Evolutionary conservation across 2,797 vertebrate genomes (phyloP).

Genomic region (Anabacerthia variegaticeps): DNA sequence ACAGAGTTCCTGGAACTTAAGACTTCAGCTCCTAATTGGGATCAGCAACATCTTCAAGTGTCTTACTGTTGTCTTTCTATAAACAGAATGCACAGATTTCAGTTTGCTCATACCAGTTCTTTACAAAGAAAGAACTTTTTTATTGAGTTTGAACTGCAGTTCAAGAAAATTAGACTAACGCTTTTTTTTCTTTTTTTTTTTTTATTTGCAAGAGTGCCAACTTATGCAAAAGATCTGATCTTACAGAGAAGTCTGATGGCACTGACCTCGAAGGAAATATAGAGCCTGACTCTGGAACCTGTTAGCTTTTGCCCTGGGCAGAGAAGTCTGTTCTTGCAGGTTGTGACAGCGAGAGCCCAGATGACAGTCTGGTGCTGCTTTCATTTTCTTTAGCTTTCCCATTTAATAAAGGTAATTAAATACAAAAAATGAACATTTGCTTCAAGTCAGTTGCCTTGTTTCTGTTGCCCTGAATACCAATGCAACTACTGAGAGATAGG

Average conservation of each 20-base stretch:
- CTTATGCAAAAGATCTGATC: background rate
- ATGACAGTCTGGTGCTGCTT: background rate
- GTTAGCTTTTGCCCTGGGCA: background rate
- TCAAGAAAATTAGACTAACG: background rate
- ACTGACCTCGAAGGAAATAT: background rate
- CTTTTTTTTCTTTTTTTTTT: background rate
- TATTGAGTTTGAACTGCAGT: background rate
- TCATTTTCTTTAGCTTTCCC: conserved; percentile 7
- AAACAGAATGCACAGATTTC: background rate
- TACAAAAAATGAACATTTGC: conserved; percentile 11
- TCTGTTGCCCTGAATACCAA: conserved; percentile 8
- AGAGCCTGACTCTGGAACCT: background rate
- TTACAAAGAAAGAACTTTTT: background rate
- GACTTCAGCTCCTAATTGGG: background rate
- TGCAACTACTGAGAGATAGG: background rate
- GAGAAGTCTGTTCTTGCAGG: background rate
- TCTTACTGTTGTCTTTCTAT: background rate
- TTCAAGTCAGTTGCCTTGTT: conserved; percentile 57
- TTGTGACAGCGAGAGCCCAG: background rate
- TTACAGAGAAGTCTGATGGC: background rate
- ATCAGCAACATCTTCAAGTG: background rate
- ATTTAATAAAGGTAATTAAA: background rate
- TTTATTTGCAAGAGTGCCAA: background rate
- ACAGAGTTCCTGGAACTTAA: background rate
- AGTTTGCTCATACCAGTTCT: background rate